phyloP scores from a whole-genome alignment of 2,888 invertebrate genomes.

The Polyommatus iphigenia region DNA sequence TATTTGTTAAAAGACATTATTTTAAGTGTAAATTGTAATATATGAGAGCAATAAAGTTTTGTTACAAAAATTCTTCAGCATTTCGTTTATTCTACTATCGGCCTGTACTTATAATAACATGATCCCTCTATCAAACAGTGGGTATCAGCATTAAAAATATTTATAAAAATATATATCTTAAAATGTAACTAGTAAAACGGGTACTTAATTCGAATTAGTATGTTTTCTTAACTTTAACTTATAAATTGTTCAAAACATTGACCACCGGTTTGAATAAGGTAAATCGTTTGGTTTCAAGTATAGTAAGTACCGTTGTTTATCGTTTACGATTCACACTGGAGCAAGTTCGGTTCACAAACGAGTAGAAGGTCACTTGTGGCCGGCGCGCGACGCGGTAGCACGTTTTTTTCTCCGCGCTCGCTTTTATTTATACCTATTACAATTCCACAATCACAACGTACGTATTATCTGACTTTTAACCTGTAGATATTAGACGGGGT shows the following conservation, averaged over 20 bases:
- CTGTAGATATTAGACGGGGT: not conserved
- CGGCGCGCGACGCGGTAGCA: conserved; percentile 20
- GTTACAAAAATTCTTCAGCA: not conserved
- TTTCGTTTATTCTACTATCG: not conserved
- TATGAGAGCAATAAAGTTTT: conserved; percentile 9
- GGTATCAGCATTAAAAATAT: too few species aligned
- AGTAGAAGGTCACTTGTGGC: conserved; percentile 36
- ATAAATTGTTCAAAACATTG: too few species aligned
- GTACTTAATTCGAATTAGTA: too few species aligned
- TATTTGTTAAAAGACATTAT: conserved; percentile 7
- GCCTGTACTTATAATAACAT: too few species aligned
- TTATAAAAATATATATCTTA: too few species aligned
- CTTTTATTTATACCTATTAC: not conserved
- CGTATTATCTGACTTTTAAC: conserved; percentile 14
- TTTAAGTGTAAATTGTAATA: conserved; percentile 10
- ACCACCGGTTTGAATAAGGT: too few species aligned
- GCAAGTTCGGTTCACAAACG: not conserved
- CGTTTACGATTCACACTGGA: not conserved
- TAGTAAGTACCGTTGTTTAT: too few species aligned
- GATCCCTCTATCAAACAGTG: too few species aligned
- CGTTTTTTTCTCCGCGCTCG: not conserved
- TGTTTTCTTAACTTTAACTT: too few species aligned
- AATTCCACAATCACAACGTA: not conserved
- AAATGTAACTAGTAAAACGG: too few species aligned
- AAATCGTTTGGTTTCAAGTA: too few species aligned